Conservation (phyloP, 2,888 invertebrate species). For the Drepanosiphum platanoidis region DNA sequence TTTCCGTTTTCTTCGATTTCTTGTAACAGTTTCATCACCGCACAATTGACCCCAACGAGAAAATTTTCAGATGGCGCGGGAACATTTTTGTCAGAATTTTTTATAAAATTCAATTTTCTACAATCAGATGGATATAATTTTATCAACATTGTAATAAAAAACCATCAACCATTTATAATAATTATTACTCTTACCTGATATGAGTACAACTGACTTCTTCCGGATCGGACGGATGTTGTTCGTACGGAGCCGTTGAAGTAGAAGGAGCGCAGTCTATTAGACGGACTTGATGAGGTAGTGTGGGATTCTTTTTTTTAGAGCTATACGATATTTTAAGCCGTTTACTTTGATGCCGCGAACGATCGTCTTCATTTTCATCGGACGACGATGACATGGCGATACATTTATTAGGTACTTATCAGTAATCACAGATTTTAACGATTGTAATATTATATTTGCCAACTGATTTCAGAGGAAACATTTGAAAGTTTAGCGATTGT, state of each 20-base stretch:
- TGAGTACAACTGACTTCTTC: slow-evolving; percentile 8
- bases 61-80: slow-evolving; percentile 1
- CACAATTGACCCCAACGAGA: not conserved
- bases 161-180: no score
- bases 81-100: slow-evolving; percentile 19
- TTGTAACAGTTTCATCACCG: not conserved
- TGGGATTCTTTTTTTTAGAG: not conserved
- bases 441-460: not conserved
- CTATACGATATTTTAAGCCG: not conserved
- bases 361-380: not conserved
- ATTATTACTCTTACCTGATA: slow-evolving; percentile 4
- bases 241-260: not conserved
- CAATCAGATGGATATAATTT: not conserved
- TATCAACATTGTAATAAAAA: not conserved
- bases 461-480: not conserved
- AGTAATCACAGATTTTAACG: not conserved
- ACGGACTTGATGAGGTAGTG: not conserved
- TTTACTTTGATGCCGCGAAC: not conserved
- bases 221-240: not conserved
- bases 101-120: slow-evolving; percentile 23
- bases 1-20: slow-evolving; percentile 30
- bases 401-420: not conserved
- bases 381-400: not conserved
- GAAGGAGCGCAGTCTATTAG: not conserved
- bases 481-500: not conserved